Percentiles rank a stretch among this genome's conserved stretches.
phyloP scores from a whole-genome alignment of 2,888 invertebrate species.

The Xestia sexstrigata region DNA sequence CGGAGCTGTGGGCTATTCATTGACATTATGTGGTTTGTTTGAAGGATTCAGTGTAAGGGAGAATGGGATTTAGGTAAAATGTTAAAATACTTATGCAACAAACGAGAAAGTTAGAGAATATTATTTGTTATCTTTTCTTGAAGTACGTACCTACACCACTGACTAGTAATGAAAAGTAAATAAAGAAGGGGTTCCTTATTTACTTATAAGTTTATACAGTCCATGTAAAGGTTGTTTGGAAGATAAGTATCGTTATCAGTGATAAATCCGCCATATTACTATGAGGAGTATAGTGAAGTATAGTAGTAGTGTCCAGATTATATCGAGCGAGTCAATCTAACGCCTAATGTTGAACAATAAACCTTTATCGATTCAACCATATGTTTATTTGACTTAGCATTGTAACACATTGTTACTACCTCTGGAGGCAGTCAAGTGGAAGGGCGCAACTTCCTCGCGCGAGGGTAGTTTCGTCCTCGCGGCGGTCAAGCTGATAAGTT shows the following conservation, averaged over 20 bases:
- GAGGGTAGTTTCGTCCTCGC: slow-evolving; percentile 16
- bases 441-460: slow-evolving; percentile 30
- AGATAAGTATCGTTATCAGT: neutral
- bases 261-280: neutral
- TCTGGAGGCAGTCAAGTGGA: slow-evolving; percentile 36
- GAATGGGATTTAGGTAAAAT: slow-evolving; percentile 2
- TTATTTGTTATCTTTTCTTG: neutral
- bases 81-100: neutral
- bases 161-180: too few species aligned
- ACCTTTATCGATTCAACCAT: slow-evolving; percentile 10
- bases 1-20: slow-evolving; percentile 33
- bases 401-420: slow-evolving; percentile 42
- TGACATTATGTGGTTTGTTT: slow-evolving; percentile 18
- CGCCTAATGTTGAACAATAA: neutral
- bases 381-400: slow-evolving; percentile 37
- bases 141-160: neutral
- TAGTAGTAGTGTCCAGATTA: too few species aligned
- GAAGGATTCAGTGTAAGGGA: slow-evolving; percentile 1
- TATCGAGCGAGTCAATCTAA: neutral
- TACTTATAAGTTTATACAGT: neutral
- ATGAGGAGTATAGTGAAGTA: neutral
- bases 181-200: neutral
- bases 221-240: neutral
- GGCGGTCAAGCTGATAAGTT: slow-evolving; percentile 56
- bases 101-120: neutral